Conservation (phyloP, 2,888 invertebrate species). For the Laspeyria flexula region DNA sequence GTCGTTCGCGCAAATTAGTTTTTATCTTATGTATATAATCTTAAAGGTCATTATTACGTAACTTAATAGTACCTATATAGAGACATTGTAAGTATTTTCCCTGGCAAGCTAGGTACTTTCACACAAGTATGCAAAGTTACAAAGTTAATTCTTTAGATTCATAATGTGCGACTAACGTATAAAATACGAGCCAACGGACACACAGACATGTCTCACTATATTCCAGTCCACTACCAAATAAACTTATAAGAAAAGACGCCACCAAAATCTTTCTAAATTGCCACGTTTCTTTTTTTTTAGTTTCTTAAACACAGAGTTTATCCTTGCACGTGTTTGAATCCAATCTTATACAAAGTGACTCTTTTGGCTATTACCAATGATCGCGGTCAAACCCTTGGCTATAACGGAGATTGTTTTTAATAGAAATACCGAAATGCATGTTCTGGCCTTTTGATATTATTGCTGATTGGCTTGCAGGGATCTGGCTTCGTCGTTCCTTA, state of each 20-base stretch:
- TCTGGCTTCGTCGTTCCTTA: background rate
- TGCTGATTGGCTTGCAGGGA: background rate
- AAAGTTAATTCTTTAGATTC: no score
- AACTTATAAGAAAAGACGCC: no score
- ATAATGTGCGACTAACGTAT: no score
- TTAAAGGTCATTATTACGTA: constrained; percentile 1
- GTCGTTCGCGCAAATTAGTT: constrained; percentile 40
- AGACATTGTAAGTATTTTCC: background rate
- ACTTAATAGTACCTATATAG: background rate
- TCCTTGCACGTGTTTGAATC: background rate
- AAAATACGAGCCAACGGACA: no score
- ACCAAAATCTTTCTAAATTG: no score
- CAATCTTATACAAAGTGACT: background rate
- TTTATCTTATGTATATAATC: constrained; percentile 11
- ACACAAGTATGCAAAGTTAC: no score
- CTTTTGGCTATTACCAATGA: background rate
- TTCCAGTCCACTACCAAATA: no score
- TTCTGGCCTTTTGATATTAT: background rate
- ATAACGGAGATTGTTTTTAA: constrained; percentile 7
- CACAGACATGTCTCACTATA: no score
- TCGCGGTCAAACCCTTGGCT: constrained; percentile 1
- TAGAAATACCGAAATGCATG: constrained; percentile 3
- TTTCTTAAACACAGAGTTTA: background rate
- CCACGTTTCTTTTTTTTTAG: no score
- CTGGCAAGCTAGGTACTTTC: no score